A percentile compares a stretch with the other conserved stretches of the same genome.
Evolutionary conservation across 2,888 invertebrate genomes (phyloP).

Genomic region (Hemithea aestivaria): DNA sequence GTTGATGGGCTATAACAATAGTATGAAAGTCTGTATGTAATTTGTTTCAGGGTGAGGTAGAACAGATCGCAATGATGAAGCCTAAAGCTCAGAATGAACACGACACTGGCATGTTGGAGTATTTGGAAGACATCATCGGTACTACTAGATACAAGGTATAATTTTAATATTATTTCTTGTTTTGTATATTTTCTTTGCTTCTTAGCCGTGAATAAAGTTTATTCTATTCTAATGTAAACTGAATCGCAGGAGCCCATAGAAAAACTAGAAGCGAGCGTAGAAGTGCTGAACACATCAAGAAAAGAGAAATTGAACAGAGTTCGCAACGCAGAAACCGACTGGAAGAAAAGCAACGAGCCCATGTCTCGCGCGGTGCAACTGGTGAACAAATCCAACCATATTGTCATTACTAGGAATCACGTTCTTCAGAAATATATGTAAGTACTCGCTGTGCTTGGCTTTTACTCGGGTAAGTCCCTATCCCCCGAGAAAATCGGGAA

Average conservation of each 20-base stretch:
- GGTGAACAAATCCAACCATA: conserved; percentile 88
- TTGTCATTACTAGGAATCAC: conserved; percentile 83
- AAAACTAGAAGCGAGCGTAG: conserved; percentile 85
- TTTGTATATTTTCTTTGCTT: too few relatives aligned
- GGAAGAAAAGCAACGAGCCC: conserved; percentile 86
- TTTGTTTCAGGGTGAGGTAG: conserved; percentile 93
- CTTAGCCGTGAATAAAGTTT: neutral
- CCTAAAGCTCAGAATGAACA: conserved; percentile 91
- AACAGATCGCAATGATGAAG: conserved; percentile 99
- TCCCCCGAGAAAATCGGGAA: too few relatives aligned
- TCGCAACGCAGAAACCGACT: conserved; percentile 87
- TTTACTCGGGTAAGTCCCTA: too few relatives aligned
- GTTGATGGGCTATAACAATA: too few relatives aligned
- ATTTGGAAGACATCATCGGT: conserved; percentile 98
- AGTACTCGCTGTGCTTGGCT: conserved; percentile 44
- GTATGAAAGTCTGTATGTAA: neutral
- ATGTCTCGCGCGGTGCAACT: conserved; percentile 88
- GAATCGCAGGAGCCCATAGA: conserved; percentile 84
- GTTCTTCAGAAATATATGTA: conserved; percentile 85
- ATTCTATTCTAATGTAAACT: neutral
- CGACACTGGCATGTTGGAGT: conserved; percentile 98
- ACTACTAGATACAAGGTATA: conserved; percentile 87
- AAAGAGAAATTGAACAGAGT: conserved; percentile 91
- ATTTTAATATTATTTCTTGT: too few relatives aligned
- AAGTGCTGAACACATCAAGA: conserved; percentile 84